phyloP scores from a whole-genome alignment of 2,888 invertebrate genomes.

The Tupiocoris notatus region DNA sequence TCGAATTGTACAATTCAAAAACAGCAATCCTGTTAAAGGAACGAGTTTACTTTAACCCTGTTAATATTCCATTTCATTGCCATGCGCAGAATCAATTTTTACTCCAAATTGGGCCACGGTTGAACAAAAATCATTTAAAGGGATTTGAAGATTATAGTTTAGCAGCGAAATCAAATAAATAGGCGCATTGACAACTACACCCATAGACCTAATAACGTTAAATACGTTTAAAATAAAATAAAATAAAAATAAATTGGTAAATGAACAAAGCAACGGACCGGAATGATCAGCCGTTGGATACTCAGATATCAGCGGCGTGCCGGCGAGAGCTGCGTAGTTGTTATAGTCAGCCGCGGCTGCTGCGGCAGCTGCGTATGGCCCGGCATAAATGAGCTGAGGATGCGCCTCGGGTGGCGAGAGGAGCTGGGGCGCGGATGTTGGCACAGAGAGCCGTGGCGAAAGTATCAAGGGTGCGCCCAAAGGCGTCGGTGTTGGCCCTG shows the following conservation, averaged over 20 bases:
- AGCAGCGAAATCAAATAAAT: too few relatives aligned
- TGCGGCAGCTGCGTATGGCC: constrained; percentile 63
- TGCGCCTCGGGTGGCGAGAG: constrained; percentile 65
- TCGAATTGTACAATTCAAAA: too few relatives aligned
- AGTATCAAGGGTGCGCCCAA: constrained; percentile 90
- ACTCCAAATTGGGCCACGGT: too few relatives aligned
- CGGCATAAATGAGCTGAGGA: constrained; percentile 83
- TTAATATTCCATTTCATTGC: too few relatives aligned
- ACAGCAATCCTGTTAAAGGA: too few relatives aligned
- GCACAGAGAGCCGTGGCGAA: constrained; percentile 83
- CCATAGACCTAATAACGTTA: neutral
- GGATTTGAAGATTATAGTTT: too few relatives aligned
- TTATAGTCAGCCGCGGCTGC: constrained; percentile 77
- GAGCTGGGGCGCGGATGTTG: constrained; percentile 65
- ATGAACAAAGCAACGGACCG: constrained; percentile 91
- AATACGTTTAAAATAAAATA: constrained; percentile 20
- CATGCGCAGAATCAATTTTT: too few relatives aligned
- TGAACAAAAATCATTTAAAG: too few relatives aligned
- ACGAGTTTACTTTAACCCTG: too few relatives aligned
- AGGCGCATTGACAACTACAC: too few relatives aligned
- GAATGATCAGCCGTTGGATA: constrained; percentile 86
- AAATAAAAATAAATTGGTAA: constrained; percentile 48
- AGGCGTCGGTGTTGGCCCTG: constrained; percentile 69
- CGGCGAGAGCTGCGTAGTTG: constrained; percentile 81
- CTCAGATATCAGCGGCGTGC: constrained; percentile 78